These are phyloP conservation scores for Channallabes apus DNA, from an alignment of 2,797 vertebrate genomes.

Conservation along the genomic window DNA sequence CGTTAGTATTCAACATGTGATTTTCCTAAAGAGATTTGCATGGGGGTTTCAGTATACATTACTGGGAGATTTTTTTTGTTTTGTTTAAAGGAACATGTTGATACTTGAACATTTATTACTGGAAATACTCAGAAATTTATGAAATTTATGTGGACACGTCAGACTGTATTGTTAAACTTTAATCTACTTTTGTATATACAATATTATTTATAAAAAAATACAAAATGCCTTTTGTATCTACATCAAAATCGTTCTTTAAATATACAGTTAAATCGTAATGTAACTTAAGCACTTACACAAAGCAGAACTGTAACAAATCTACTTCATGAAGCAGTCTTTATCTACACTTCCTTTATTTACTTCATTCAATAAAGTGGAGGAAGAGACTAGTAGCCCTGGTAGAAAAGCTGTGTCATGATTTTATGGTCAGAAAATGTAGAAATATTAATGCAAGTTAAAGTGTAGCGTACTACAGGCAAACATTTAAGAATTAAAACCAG, in stretches of 20 bases:
- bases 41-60: not conserved
- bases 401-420: not conserved
- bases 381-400: not conserved
- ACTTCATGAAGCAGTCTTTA: not conserved
- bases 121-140: not conserved
- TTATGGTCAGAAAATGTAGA: not conserved
- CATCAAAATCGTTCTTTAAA: not conserved
- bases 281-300: not conserved
- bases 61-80: not conserved
- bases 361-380: not conserved
- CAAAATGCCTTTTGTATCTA: not conserved
- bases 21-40: slow-evolving; percentile 21
- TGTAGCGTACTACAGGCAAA: not conserved
- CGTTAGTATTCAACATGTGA: not conserved
- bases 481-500: not conserved
- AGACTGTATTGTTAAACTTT: slow-evolving; percentile 22
- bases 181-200: slow-evolving; percentile 30
- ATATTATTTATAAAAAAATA: slow-evolving; percentile 36
- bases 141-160: not conserved
- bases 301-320: not conserved
- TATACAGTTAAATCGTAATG: not conserved
- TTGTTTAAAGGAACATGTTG: not conserved
- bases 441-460: not conserved
- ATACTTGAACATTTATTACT: slow-evolving; percentile 26
- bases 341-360: not conserved